Conservation (phyloP, 53 echinoderm and acorn worm genomes). For the Hippasteria phrygiana region DNA sequence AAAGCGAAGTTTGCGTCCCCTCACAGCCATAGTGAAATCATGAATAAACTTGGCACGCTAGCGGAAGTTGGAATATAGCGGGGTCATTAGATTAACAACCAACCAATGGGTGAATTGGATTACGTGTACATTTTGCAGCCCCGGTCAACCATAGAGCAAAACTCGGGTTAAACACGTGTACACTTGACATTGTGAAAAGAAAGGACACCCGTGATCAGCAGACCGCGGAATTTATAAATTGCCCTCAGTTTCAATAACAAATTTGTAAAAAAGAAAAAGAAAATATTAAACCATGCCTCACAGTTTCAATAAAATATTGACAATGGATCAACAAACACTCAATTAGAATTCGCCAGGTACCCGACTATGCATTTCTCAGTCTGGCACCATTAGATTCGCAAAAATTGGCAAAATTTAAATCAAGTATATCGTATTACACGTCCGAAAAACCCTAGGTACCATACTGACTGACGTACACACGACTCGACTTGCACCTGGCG, state of each 20-base stretch:
- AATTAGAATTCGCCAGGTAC: neutral
- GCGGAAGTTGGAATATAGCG: constrained; percentile 24
- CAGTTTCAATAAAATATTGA: neutral
- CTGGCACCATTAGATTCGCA: neutral
- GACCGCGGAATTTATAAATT: neutral
- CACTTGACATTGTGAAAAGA: neutral
- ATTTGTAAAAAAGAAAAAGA: neutral
- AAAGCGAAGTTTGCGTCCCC: neutral
- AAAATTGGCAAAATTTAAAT: neutral
- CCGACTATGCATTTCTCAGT: constrained; percentile 18
- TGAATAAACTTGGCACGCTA: neutral
- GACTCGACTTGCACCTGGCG: too few relatives aligned
- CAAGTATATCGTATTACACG: neutral
- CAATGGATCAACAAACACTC: too few relatives aligned
- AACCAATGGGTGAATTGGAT: constrained; percentile 14
- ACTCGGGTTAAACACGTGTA: neutral
- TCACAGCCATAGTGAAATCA: neutral
- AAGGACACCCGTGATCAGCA: neutral
- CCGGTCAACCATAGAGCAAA: neutral
- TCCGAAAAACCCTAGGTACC: neutral
- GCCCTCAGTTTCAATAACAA: neutral
- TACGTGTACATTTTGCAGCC: constrained; percentile 12
- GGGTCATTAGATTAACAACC: neutral
- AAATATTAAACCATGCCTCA: neutral
- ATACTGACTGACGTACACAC: neutral